Evolutionary conservation across 2,888 invertebrate species (phyloP).

Genomic region (Tortrix viridana): DNA sequence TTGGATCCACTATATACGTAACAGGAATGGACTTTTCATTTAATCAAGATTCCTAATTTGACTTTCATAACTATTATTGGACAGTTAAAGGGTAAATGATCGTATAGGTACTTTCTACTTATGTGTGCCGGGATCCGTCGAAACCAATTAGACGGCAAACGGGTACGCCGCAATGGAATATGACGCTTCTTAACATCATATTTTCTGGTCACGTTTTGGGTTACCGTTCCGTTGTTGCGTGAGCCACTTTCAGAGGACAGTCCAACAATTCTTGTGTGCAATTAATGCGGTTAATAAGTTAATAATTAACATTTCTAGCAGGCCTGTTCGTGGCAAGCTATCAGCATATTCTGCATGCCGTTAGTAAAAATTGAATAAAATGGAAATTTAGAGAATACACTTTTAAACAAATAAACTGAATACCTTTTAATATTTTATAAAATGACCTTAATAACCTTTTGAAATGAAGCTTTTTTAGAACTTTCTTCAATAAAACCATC

Average conservation of each 20-base stretch:
- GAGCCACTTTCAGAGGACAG: constrained; percentile 80
- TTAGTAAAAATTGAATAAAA: too few species aligned
- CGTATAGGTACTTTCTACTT: constrained; percentile 26
- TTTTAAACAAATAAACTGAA: neutral
- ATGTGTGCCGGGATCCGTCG: constrained; percentile 52
- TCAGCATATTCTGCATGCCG: too few species aligned
- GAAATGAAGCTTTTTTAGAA: too few species aligned
- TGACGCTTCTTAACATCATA: constrained; percentile 71
- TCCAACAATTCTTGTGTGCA: constrained; percentile 70
- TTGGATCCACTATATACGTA: too few species aligned
- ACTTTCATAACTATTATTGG: too few species aligned
- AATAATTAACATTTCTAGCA: constrained; percentile 58
- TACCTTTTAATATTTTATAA: too few species aligned
- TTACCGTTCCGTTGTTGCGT: constrained; percentile 82
- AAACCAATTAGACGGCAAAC: constrained; percentile 75
- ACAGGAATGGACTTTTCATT: too few species aligned
- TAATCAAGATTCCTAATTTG: too few species aligned
- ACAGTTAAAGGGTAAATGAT: too few species aligned
- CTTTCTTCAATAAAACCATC: too few species aligned
- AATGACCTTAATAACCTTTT: too few species aligned
- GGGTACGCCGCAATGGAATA: constrained; percentile 69
- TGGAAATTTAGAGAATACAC: neutral
- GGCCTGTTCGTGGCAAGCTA: constrained; percentile 50
- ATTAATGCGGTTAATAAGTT: constrained; percentile 79
- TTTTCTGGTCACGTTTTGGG: constrained; percentile 79